A percentile compares a stretch with the other conserved stretches of the same genome.
phyloP scores from a whole-genome alignment of 2,113 vertebrate genomes.

The Calidris pygmaea region DNA sequence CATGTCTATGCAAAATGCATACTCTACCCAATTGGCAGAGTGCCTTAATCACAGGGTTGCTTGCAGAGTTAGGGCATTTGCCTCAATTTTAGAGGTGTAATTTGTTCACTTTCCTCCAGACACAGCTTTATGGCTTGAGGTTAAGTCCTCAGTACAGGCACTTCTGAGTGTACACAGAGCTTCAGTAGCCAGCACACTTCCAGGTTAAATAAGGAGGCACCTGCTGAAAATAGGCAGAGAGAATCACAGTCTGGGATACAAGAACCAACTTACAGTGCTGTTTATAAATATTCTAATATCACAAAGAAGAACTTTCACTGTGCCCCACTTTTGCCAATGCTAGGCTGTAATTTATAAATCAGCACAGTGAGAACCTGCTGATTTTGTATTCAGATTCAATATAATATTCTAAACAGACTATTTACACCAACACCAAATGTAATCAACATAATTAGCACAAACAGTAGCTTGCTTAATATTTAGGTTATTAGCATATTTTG shows the following conservation, averaged over 20 bases:
- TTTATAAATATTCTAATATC: not conserved
- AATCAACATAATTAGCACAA: slow-evolving; percentile 48
- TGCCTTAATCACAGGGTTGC: not conserved
- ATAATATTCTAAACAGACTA: slow-evolving; percentile 14
- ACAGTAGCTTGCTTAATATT: slow-evolving; percentile 36
- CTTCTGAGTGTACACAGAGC: not conserved
- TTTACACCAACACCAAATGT: slow-evolving; percentile 48
- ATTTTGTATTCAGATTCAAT: slow-evolving; percentile 45
- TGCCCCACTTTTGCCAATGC: not conserved
- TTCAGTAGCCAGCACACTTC: not conserved
- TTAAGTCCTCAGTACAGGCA: not conserved
- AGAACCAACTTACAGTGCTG: not conserved
- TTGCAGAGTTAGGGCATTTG: not conserved
- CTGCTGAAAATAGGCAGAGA: not conserved
- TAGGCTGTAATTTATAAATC: slow-evolving; percentile 27
- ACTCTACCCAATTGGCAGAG: not conserved
- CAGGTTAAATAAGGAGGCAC: not conserved
- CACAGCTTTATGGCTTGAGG: not conserved
- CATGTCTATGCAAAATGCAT: not conserved
- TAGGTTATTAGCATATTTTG: slow-evolving; percentile 54
- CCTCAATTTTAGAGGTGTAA: not conserved
- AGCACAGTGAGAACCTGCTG: slow-evolving; percentile 12
- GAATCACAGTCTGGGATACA: not conserved
- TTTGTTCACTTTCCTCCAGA: not conserved
- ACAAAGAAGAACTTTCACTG: not conserved